Base-by-base conservation (phyloP, 1,140 invertebrate genomes). In the Saccostrea glomerata region DNA sequence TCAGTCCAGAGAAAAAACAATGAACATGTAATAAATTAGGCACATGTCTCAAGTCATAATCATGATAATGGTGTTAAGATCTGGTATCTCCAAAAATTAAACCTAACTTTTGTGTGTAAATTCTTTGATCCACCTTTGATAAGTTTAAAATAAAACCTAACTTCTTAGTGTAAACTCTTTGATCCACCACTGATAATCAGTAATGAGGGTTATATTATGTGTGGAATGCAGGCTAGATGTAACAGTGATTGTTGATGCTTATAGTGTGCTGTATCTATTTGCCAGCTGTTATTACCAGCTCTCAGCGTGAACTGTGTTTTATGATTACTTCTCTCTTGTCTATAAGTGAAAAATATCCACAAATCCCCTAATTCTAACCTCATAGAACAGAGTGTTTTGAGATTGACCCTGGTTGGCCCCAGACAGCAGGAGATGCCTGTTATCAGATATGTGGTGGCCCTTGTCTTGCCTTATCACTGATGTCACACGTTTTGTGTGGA, bases 251-350 rank as follows among this genome's bases (percentile, higher is more conserved):
- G 70, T 25, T 77, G 70, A 30, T 30, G 70, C 23, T 77, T 77
- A 9, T 2, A 30, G 70, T 36, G 25, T 77, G 25, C 25, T 77
- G 70, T 77, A 77, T 77, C 70, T 77, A 30, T 30, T 77, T 77
- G 25, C 70, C 70, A 77, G 23, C 70, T 77, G 70, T 77, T 77
- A 77, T 77, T 77, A 77, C 70, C 23, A 77, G 70, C 70, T 30
- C 70, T 77, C 70, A 77, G 70, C 70, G 12, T 25, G 70, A 77
- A 77, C 70, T 77, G 12, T 25, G 25, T 77, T 77, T 15, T 30
- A 77, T 30, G 30, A 77, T 77, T 25, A 77, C 23, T 30, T 77
- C 70, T 77, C 23, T 36, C 70, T 77, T 77, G 70, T 36, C 70
- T 77, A 25, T 77, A 77, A 77, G 36, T 30, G 30, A 30, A 77